A percentile compares a stretch with the other conserved stretches of the same genome.
Conservation (phyloP, 2,113 vertebrate species). For the Panthera uncia region DNA sequence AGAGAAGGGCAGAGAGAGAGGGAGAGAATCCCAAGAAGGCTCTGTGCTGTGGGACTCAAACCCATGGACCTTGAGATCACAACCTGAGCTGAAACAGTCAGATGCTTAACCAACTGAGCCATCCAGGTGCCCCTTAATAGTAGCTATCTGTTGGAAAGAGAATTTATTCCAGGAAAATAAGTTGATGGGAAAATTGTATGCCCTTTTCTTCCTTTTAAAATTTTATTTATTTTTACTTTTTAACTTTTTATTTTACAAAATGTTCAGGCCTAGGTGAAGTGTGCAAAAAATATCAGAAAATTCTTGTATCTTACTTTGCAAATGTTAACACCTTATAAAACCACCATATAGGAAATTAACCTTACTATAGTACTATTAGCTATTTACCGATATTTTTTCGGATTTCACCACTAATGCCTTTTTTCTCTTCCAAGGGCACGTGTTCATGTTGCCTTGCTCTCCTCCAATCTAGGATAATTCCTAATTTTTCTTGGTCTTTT, state of each 20-base stretch:
- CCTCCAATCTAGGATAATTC: background rate
- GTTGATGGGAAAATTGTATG: background rate
- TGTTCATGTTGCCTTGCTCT: background rate
- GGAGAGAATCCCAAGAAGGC: no score
- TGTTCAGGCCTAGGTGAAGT: background rate
- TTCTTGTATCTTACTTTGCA: background rate
- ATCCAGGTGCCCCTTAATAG: background rate
- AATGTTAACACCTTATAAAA: background rate
- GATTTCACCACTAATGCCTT: background rate
- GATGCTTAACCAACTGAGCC: no score
- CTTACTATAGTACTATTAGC: background rate
- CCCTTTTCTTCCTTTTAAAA: background rate
- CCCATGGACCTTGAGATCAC: no score
- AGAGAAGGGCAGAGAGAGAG: no score
- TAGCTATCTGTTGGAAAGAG: background rate
- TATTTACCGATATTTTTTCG: background rate
- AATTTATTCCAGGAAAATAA: background rate
- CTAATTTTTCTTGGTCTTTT: background rate
- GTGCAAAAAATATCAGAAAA: background rate
- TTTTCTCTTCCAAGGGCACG: background rate
- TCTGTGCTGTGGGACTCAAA: no score
- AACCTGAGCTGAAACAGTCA: no score
- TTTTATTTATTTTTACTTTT: background rate
- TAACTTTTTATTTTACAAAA: background rate
- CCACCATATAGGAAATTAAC: background rate